phyloP scores from a whole-genome alignment of 2,888 invertebrate genomes.

The Copidosoma aretas region DNA sequence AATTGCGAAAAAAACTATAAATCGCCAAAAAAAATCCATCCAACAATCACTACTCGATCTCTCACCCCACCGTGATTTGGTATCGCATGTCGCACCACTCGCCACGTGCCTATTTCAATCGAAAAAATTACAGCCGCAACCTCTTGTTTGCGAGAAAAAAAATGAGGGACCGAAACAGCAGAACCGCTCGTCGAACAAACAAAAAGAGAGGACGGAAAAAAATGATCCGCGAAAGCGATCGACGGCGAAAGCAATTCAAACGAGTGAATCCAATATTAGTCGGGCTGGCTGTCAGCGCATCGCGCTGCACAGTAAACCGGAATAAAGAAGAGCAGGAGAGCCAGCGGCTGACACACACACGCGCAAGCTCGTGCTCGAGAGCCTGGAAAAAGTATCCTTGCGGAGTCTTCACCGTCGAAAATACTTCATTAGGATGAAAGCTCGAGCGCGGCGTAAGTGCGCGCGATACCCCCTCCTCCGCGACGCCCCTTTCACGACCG shows the following conservation, averaged over 20 bases:
- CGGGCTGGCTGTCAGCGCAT: not conserved
- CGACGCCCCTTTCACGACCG: not conserved
- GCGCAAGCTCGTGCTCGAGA: constrained; percentile 34
- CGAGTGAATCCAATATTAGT: constrained; percentile 37
- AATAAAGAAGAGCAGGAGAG: not conserved
- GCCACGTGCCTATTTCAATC: not conserved
- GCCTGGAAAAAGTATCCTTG: constrained; percentile 42
- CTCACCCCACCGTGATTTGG: no score
- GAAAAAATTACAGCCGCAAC: not conserved
- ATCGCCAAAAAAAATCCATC: no score
- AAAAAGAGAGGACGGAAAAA: not conserved
- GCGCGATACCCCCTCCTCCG: constrained; percentile 32
- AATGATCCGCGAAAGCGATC: constrained; percentile 22
- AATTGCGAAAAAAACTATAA: no score
- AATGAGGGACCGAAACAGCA: not conserved
- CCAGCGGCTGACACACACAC: not conserved
- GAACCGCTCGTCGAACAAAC: constrained; percentile 19
- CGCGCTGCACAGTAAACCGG: not conserved
- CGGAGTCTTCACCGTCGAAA: constrained; percentile 46
- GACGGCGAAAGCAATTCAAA: constrained; percentile 34
- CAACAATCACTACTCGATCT: no score
- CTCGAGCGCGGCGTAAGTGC: constrained; percentile 42
- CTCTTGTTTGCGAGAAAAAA: no score
- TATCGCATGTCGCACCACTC: no score
- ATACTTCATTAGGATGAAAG: constrained; percentile 62